A percentile compares a stretch with the other conserved stretches of the same genome.
Evolutionary conservation across 1,140 invertebrate species (phyloP).

Genomic region (Rhizoglyphus robini): DNA sequence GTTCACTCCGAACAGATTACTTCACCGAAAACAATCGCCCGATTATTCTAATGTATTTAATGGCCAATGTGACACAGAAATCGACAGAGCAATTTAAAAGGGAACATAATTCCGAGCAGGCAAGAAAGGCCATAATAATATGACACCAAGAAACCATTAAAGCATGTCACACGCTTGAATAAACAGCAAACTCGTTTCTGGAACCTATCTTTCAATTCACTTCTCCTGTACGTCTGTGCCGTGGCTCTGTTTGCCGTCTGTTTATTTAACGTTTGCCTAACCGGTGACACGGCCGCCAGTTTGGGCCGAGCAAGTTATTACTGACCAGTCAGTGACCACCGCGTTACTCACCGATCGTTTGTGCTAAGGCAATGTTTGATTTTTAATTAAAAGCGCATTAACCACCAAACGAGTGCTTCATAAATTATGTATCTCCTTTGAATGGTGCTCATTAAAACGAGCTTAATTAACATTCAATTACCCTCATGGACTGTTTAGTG

Average conservation of each 20-base stretch:
- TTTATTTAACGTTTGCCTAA: background rate
- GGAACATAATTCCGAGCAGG: no score
- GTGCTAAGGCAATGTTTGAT: background rate
- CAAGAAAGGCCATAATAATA: no score
- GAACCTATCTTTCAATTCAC: constrained; percentile 8
- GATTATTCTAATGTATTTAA: no score
- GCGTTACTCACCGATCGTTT: background rate
- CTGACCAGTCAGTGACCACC: no score
- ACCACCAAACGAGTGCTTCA: background rate
- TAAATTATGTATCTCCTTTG: background rate
- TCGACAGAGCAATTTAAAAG: no score
- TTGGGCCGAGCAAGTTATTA: no score
- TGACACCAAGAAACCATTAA: constrained; percentile 15
- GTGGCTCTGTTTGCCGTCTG: background rate
- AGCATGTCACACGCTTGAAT: constrained; percentile 12
- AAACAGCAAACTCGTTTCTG: constrained; percentile 8
- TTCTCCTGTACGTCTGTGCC: background rate
- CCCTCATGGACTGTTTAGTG: no score
- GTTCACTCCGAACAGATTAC: no score
- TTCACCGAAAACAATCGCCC: no score
- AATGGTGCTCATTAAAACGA: background rate
- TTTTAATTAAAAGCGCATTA: constrained; percentile 9
- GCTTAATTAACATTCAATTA: constrained; percentile 10
- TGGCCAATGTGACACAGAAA: no score
- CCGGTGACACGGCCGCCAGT: no score